Percentiles rank a stretch among this genome's conserved stretches.
phyloP scores from a whole-genome alignment of 1,140 invertebrate species.

The Vollenhovia emeryi region DNA sequence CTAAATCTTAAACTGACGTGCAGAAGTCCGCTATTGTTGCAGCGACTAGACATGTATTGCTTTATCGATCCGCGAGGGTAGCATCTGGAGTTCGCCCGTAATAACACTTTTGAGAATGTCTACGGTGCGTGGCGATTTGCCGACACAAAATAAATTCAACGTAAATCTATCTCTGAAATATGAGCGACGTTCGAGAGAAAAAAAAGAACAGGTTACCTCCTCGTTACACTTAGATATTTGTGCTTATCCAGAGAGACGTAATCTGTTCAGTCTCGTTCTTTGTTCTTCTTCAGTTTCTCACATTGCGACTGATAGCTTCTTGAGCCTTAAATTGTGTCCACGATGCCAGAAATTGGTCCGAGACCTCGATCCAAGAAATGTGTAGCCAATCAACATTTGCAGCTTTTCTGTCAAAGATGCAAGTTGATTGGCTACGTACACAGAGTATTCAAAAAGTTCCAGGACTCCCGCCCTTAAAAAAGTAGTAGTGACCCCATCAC shows the following conservation, averaged over 20 bases:
- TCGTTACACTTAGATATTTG: neutral
- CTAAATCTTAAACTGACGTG: slow-evolving; percentile 58
- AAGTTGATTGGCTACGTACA: too few relatives aligned
- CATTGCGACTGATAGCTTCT: too few relatives aligned
- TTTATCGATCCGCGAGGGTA: slow-evolving; percentile 43
- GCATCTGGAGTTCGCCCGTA: slow-evolving; percentile 30
- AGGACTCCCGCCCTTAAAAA: too few relatives aligned
- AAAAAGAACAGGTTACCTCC: neutral
- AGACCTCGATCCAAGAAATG: too few relatives aligned
- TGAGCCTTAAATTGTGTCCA: too few relatives aligned
- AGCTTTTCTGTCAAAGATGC: too few relatives aligned
- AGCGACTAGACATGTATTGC: slow-evolving; percentile 29
- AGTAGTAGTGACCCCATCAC: too few relatives aligned
- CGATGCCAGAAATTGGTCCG: too few relatives aligned
- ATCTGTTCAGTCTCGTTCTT: too few relatives aligned
- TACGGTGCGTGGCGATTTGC: slow-evolving; percentile 2
- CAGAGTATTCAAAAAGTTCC: too few relatives aligned
- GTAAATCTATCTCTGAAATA: neutral
- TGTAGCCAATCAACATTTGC: too few relatives aligned
- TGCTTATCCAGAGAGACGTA: neutral
- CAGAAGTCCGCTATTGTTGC: slow-evolving; percentile 44
- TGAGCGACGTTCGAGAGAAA: neutral
- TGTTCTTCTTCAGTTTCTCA: too few relatives aligned
- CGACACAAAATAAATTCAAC: slow-evolving; percentile 33
- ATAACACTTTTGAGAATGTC: slow-evolving; percentile 40